Evolutionary conservation across 2,888 invertebrate species (phyloP).

Genomic region (Chaetogeoica ovagalla): DNA sequence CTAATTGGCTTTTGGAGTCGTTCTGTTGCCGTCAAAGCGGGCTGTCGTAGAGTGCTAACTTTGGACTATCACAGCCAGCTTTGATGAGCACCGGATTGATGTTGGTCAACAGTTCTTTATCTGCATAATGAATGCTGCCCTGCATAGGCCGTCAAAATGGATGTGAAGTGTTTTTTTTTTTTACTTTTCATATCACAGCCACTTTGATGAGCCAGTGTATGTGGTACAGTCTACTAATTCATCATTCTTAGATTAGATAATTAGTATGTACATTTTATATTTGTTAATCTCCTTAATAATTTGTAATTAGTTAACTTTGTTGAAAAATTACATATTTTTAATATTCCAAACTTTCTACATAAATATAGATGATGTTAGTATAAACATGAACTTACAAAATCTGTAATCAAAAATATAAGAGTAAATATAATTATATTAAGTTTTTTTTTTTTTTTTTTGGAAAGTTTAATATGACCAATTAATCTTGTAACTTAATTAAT

Average conservation of each 20-base stretch:
- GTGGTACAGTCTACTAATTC: slow-evolving; percentile 21
- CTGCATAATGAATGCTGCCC: slow-evolving; percentile 21
- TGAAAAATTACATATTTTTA: neutral
- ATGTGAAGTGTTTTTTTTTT: slow-evolving; percentile 72
- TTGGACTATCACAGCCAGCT: slow-evolving; percentile 90
- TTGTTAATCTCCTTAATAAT: neutral
- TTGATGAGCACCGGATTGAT: slow-evolving; percentile 75
- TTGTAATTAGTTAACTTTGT: neutral
- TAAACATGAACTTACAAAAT: neutral
- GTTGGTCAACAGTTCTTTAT: slow-evolving; percentile 33
- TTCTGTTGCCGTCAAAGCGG: slow-evolving; percentile 66
- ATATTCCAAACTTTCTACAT: neutral
- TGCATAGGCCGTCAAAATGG: slow-evolving; percentile 74
- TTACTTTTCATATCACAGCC: slow-evolving; percentile 89
- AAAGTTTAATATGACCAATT: too few relatives aligned
- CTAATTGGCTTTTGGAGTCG: slow-evolving; percentile 42
- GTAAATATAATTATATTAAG: too few relatives aligned
- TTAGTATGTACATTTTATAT: neutral
- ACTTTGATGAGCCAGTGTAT: slow-evolving; percentile 82
- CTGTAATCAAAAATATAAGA: too few relatives aligned
- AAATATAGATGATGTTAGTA: neutral
- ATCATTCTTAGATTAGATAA: neutral
- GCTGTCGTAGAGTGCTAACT: slow-evolving; percentile 72
- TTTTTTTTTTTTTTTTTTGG: too few relatives aligned
- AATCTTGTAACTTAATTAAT: too few relatives aligned